Conservation (phyloP, 2,113 vertebrate genomes). For the Rhinolophus ferrumequinum region DNA sequence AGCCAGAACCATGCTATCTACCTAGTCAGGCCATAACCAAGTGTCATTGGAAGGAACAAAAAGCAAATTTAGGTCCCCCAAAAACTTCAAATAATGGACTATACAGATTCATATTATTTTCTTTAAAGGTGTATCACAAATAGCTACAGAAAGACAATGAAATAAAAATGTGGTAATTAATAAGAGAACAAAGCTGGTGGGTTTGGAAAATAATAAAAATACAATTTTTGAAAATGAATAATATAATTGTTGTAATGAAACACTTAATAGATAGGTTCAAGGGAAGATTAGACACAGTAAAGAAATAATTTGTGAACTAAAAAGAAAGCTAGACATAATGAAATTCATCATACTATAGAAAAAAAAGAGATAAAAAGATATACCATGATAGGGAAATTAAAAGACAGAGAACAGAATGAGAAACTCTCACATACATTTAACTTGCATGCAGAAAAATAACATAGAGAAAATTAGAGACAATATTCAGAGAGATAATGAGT, state of each 20-base stretch:
- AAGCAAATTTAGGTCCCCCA: not conserved
- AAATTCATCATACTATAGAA: not conserved
- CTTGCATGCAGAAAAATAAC: not conserved
- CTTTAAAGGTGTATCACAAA: not conserved
- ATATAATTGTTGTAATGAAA: not conserved
- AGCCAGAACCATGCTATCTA: not conserved
- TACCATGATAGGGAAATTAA: not conserved
- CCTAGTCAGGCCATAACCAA: not conserved
- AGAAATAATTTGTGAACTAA: not conserved
- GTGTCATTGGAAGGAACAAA: not conserved
- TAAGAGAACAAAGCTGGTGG: not conserved
- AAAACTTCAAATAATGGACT: not conserved
- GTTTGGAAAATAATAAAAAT: not conserved
- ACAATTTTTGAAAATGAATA: conserved; percentile 1
- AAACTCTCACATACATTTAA: not conserved
- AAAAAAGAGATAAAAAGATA: not conserved
- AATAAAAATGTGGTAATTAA: conserved; percentile 5
- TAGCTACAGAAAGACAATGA: not conserved
- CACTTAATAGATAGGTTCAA: not conserved
- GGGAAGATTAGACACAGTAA: not conserved
- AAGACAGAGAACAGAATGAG: not conserved
- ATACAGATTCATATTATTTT: not conserved
- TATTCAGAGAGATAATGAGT: not conserved
- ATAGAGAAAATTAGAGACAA: not conserved
- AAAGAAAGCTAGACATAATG: not conserved